phyloP scores from a whole-genome alignment of 2,888 invertebrate species.

The Mesopsocus fuscifrons region DNA sequence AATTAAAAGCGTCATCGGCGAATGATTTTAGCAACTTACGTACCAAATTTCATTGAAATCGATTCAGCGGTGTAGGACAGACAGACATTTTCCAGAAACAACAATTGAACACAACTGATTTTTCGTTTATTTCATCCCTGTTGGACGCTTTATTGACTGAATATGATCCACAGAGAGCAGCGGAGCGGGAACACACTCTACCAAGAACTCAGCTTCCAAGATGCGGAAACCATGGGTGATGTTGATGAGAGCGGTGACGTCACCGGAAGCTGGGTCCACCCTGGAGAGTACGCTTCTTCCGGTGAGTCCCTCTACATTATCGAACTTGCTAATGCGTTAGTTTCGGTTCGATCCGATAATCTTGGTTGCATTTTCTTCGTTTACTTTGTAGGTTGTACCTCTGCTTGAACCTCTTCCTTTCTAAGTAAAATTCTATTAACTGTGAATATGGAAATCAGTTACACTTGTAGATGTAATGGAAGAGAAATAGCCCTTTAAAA shows the following conservation, averaged over 20 bases:
- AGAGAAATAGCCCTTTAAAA: too few relatives aligned
- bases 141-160: too few relatives aligned
- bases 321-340: constrained; percentile 15
- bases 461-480: too few relatives aligned
- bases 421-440: not conserved
- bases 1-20: too few relatives aligned
- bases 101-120: too few relatives aligned
- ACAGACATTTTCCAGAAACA: too few relatives aligned
- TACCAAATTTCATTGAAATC: too few relatives aligned
- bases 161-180: constrained; percentile 43
- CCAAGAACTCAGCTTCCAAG: constrained; percentile 86
- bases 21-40: too few relatives aligned
- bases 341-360: constrained; percentile 10
- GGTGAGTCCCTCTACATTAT: too few relatives aligned
- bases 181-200: constrained; percentile 79
- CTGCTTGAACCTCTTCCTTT: not conserved
- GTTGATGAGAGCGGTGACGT: constrained; percentile 77
- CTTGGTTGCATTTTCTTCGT: not conserved
- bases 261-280: constrained; percentile 95
- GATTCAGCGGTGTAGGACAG: too few relatives aligned
- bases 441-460: too few relatives aligned
- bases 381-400: constrained; percentile 5
- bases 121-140: too few relatives aligned
- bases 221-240: constrained; percentile 65
- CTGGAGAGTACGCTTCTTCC: constrained; percentile 97